Percentiles rank a stretch among this genome's conserved stretches.
phyloP scores from a whole-genome alignment of 2,797 vertebrate species.

The Takifugu ocellatus region DNA sequence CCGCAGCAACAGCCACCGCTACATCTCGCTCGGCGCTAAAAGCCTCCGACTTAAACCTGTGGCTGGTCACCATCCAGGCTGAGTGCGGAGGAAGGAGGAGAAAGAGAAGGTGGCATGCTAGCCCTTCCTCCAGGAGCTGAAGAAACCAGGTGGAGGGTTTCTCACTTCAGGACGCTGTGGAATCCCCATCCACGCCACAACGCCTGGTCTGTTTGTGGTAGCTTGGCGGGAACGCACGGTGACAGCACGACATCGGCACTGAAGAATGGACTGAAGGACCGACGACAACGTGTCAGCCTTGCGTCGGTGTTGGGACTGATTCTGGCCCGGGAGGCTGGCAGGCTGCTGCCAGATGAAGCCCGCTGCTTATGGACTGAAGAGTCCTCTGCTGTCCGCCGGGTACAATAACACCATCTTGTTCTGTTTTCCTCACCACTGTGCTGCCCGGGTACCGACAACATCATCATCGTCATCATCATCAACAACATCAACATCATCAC shows the following conservation, averaged over 20 bases:
- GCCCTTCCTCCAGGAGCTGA: conserved; percentile 33
- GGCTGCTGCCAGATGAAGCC: conserved; percentile 20
- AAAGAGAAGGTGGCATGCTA: conserved; percentile 17
- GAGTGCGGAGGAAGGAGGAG: conserved; percentile 12
- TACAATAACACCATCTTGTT: conserved; percentile 20
- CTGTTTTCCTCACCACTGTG: conserved; percentile 44
- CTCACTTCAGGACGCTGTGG: conserved; percentile 16
- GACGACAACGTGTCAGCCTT: conserved; percentile 7
- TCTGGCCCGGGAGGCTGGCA: conserved; percentile 22
- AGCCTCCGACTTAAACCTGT: conserved; percentile 22
- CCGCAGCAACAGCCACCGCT: conserved; percentile 5
- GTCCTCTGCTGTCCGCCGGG: conserved; percentile 29
- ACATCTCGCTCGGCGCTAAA: conserved; percentile 5
- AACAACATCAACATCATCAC: too few species aligned
- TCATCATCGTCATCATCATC: conserved; percentile 25
- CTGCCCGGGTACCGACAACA: conserved; percentile 32
- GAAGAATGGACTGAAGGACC: conserved; percentile 16
- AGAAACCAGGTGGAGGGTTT: conserved; percentile 29
- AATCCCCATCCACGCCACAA: conserved; percentile 6
- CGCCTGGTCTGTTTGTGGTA: conserved; percentile 2
- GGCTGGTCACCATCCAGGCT: conserved; percentile 20
- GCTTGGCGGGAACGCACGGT: not conserved
- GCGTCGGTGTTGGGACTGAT: conserved; percentile 32
- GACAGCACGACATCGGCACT: conserved; percentile 23
- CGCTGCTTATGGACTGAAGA: conserved; percentile 15